A percentile compares a stretch with the other conserved stretches of the same genome.
Conservation (phyloP, 2,888 invertebrate genomes). For the Lasius platythorax region DNA sequence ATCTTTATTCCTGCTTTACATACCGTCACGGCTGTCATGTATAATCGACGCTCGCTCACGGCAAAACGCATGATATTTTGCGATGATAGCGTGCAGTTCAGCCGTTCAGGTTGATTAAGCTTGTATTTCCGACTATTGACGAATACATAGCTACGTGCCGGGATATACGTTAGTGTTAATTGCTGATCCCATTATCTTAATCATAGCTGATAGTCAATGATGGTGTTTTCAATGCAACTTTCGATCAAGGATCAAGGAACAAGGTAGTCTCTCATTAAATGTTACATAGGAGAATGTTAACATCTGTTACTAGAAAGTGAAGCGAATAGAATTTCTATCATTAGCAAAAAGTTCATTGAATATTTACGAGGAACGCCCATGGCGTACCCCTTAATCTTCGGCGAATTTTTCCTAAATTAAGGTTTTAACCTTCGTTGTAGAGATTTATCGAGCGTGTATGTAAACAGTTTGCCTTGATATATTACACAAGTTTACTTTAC, state of each 20-base stretch:
- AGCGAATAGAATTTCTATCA: conserved; percentile 7
- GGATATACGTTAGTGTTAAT: neutral
- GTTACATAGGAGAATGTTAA: neutral
- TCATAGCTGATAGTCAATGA: neutral
- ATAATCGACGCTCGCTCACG: neutral
- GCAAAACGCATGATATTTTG: conserved; percentile 23
- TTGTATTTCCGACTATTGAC: neutral
- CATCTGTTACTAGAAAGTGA: conserved; percentile 34
- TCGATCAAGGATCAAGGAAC: conserved; percentile 29
- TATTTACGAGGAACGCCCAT: neutral
- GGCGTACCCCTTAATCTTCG: neutral
- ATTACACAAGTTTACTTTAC: neutral
- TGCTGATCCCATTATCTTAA: neutral
- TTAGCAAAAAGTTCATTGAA: conserved; percentile 20
- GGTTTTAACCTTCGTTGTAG: neutral
- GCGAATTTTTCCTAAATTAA: neutral
- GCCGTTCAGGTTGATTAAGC: neutral
- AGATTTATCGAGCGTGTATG: neutral
- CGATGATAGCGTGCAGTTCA: neutral
- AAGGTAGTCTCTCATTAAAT: conserved; percentile 26
- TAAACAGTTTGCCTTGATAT: neutral
- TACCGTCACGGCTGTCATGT: neutral
- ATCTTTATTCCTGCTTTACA: conserved; percentile 7
- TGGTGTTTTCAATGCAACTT: conserved; percentile 1
- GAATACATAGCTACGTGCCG: neutral